Conservation (phyloP, 2,113 vertebrate species). For the Mola mola region DNA sequence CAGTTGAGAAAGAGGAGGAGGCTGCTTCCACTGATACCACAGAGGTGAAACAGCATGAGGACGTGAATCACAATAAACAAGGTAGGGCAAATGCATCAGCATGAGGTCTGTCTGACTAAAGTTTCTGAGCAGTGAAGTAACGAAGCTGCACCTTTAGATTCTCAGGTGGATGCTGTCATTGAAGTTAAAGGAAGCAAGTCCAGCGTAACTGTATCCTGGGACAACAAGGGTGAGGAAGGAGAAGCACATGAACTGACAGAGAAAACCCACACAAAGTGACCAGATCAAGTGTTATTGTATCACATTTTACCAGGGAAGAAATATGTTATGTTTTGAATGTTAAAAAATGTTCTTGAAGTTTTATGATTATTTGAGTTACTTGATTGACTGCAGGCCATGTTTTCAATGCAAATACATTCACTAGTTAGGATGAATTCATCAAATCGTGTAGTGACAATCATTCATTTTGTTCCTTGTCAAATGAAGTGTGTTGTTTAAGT, state of each 20-base stretch:
- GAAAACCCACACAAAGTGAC: no score
- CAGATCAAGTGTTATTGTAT: no score
- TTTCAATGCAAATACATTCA: no score
- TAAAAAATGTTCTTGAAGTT: no score
- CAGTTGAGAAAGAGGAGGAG: background rate
- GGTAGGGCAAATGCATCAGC: background rate
- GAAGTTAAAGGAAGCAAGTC: conserved; percentile 18
- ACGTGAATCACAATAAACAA: conserved; percentile 11
- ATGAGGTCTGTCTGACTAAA: background rate
- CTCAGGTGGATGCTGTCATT: conserved; percentile 19
- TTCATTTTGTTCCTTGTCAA: no score
- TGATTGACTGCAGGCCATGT: no score
- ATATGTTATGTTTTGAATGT: no score
- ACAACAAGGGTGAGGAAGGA: conserved; percentile 9
- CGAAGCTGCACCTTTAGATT: conserved; percentile 19
- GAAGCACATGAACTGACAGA: background rate
- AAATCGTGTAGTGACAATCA: no score
- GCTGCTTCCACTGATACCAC: background rate
- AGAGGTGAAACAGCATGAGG: background rate
- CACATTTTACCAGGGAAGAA: no score
- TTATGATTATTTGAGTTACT: no score
- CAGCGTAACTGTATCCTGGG: conserved; percentile 34
- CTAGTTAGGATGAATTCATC: no score
- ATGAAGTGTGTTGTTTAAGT: no score
- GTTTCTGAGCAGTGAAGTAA: conserved; percentile 10